Evolutionary conservation across 2,888 invertebrate species (phyloP).

Genomic region (Junonia oenone): DNA sequence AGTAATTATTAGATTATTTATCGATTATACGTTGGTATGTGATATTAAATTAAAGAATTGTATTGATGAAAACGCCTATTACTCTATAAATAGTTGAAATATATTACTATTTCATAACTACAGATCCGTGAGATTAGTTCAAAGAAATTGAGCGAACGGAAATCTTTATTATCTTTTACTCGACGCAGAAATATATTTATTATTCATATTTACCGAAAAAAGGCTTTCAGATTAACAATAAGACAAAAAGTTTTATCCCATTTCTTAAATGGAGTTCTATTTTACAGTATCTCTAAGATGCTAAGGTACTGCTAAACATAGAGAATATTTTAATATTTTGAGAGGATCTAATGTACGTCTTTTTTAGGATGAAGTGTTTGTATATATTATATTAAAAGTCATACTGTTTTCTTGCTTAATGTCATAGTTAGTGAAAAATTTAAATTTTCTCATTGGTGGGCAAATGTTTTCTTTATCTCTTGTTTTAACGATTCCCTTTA

Average conservation of each 20-base stretch:
- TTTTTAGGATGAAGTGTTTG: too few species aligned
- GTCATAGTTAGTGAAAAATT: too few species aligned
- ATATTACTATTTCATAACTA: not conserved
- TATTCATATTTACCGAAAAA: constrained; percentile 13
- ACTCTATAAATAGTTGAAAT: not conserved
- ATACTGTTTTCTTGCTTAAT: too few species aligned
- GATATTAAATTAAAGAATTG: too few species aligned
- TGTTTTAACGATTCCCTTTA: too few species aligned
- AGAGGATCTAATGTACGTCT: too few species aligned
- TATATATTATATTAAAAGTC: too few species aligned
- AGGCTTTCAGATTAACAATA: constrained; percentile 8
- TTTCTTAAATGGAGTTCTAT: constrained; percentile 4
- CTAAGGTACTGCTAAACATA: constrained; percentile 12
- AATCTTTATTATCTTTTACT: not conserved
- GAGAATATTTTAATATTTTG: constrained; percentile 18
- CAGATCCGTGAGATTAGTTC: not conserved
- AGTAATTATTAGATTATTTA: too few species aligned
- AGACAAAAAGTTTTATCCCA: constrained; percentile 8
- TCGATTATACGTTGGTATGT: too few species aligned
- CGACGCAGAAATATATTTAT: not conserved
- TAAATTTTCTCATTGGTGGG: too few species aligned
- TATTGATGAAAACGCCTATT: too few species aligned
- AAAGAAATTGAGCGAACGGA: not conserved
- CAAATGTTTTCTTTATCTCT: too few species aligned
- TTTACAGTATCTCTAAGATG: not conserved